Percentiles rank a stretch among this genome's conserved stretches.
Conservation (phyloP, 1,140 invertebrate species). For the Drosophila nikananu region DNA sequence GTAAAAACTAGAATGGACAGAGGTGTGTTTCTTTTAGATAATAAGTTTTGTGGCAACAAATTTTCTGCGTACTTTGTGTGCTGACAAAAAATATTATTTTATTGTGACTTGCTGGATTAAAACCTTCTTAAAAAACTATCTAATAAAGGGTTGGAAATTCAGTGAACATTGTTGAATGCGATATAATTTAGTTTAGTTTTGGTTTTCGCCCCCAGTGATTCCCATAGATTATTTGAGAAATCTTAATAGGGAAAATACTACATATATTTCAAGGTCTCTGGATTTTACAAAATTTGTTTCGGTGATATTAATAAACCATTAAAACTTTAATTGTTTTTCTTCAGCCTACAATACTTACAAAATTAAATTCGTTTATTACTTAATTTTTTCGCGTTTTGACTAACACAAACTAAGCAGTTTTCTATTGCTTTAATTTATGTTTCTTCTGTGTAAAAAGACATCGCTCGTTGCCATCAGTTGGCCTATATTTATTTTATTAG, state of each 20-base stretch:
- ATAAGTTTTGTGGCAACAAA: background rate
- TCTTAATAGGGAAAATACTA: background rate
- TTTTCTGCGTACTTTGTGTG: background rate
- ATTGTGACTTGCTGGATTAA: background rate
- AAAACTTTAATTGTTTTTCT: slow-evolving; percentile 1
- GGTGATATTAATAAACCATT: background rate
- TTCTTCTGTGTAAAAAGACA: background rate
- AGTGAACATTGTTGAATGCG: background rate
- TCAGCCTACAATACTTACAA: background rate
- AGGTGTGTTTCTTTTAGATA: slow-evolving; percentile 1
- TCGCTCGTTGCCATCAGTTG: background rate
- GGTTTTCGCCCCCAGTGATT: no score
- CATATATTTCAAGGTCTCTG: background rate
- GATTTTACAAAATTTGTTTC: background rate
- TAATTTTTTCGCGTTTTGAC: background rate
- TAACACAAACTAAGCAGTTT: background rate
- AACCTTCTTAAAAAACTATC: no score
- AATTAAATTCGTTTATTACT: background rate
- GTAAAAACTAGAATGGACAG: slow-evolving; percentile 14
- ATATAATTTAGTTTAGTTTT: background rate
- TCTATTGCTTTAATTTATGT: background rate
- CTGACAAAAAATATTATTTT: background rate
- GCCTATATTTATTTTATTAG: background rate
- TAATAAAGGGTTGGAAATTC: background rate
- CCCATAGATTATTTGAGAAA: background rate